phyloP scores from a whole-genome alignment of 2,888 invertebrate genomes.

The Gastracanthus pulcherrimus region DNA sequence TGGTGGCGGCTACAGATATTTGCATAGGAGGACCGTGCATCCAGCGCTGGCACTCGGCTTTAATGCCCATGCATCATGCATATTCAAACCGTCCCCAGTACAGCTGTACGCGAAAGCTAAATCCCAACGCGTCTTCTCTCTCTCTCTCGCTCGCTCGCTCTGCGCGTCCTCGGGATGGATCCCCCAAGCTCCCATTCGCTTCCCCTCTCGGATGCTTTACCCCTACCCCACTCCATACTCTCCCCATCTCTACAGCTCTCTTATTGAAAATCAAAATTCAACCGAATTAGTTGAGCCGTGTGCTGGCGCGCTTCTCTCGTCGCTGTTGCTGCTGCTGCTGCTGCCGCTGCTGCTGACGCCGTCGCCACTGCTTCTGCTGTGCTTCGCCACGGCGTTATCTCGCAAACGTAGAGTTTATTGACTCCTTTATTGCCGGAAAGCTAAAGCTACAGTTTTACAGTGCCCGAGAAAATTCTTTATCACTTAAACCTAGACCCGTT shows the following conservation, averaged over 20 bases:
- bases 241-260: slow-evolving; percentile 60
- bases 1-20: slow-evolving; percentile 67
- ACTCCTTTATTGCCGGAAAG: slow-evolving; percentile 27
- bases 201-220: slow-evolving; percentile 55
- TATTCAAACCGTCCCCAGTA: slow-evolving; percentile 75
- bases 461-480: slow-evolving; percentile 4
- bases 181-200: slow-evolving; percentile 35
- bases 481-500: slow-evolving; percentile 1
- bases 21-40: slow-evolving; percentile 72
- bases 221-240: slow-evolving; percentile 43
- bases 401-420: slow-evolving; percentile 6
- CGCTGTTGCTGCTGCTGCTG: neutral
- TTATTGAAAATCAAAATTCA: slow-evolving; percentile 77
- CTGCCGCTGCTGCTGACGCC: neutral
- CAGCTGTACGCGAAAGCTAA: slow-evolving; percentile 75
- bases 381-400: slow-evolving; percentile 4
- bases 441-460: slow-evolving; percentile 18
- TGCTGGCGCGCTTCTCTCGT: slow-evolving; percentile 50
- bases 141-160: slow-evolving; percentile 50
- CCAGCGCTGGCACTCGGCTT: slow-evolving; percentile 67
- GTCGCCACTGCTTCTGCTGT: too few species aligned
- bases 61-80: slow-evolving; percentile 77
- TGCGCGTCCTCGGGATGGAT: slow-evolving; percentile 17
- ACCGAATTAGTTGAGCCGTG: slow-evolving; percentile 68
- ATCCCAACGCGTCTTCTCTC: slow-evolving; percentile 71